Base-by-base conservation (phyloP, 2,888 invertebrate species). In the Iphiclides podalirius region DNA sequence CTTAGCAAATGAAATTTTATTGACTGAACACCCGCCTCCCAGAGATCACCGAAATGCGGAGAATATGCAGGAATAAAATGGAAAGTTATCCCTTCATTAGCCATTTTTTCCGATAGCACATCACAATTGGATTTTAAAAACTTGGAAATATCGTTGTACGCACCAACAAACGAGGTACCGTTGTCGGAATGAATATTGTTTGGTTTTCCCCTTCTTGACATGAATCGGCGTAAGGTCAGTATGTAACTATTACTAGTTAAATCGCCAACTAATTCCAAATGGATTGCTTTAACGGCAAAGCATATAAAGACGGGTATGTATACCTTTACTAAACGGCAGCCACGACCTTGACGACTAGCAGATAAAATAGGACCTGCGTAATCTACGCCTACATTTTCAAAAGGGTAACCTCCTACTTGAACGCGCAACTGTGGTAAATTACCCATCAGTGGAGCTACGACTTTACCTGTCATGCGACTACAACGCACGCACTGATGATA, bases 211-310 rank as follows among this genome's bases (percentile, higher is more conserved):
- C 55, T n/a, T n/a, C n/a, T 50, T 14, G 58, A 55, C 1, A 61
- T 60, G 28, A 64, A 64, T 1, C 59, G 45, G 20, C 51, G 50
- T 12, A 61, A 35, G 0, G 58, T 55, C 14, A 43, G 26, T 8
- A 57, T 33, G 35, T 35, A 60, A 33, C 20, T 52, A 28, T 58
- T 54, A 35, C 57, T 60, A 0, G 57, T 59, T 41, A 64, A 53
- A 33, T 61, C 57, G 20, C 55, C 54, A 12, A 60, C 58, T n/a
- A 60, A 20, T 7, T 61, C 60, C 1, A 55, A n/a, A 23, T 60
- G 59, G 1, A 61, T 41, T 1, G 59, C 50, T n/a, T 58, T 58
- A 0, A 56, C 59, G 1, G 52, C 26, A 8, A 58, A 58, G 28
- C 55, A 61, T 2, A 60, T 34, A 33, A 60, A 58, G 20, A 55